A percentile compares a stretch with the other conserved stretches of the same genome.
Conservation (phyloP, 2,888 invertebrate genomes). For the Eutolmus rufibarbis region DNA sequence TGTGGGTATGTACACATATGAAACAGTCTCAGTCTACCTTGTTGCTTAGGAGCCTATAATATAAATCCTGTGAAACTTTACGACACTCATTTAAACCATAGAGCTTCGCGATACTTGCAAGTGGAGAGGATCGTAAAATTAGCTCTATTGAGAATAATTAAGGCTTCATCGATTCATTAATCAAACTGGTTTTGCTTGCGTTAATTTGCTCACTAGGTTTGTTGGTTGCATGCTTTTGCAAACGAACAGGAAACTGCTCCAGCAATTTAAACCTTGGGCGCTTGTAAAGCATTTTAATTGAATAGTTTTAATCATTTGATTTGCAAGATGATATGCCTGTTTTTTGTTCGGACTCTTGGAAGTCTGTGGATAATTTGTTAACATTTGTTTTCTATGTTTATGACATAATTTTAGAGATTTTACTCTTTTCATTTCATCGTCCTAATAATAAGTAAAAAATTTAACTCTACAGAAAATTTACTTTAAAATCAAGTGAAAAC, state of each 20-base stretch:
- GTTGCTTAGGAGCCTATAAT: background rate
- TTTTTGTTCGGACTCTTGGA: background rate
- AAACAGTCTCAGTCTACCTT: background rate
- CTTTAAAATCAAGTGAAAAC: too few species aligned
- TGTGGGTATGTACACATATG: background rate
- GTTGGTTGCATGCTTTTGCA: background rate
- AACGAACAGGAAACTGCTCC: background rate
- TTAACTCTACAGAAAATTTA: too few species aligned
- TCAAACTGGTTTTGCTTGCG: background rate
- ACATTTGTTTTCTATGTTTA: too few species aligned
- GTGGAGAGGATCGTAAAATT: background rate
- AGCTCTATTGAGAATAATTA: background rate
- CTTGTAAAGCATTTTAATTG: background rate
- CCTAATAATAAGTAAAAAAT: too few species aligned
- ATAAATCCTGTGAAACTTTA: background rate
- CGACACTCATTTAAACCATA: background rate
- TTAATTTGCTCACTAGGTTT: background rate
- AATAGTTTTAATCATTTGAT: background rate
- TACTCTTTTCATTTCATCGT: too few species aligned
- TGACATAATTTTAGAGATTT: too few species aligned
- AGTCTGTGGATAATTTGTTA: too few species aligned
- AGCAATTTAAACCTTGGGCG: background rate
- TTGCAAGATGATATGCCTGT: background rate
- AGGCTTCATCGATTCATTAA: background rate
- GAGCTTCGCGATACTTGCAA: background rate